These are phyloP conservation scores for Mycetomoellerius zeteki DNA, from an alignment of 1,140 invertebrate genomes.

Conservation along the genomic window DNA sequence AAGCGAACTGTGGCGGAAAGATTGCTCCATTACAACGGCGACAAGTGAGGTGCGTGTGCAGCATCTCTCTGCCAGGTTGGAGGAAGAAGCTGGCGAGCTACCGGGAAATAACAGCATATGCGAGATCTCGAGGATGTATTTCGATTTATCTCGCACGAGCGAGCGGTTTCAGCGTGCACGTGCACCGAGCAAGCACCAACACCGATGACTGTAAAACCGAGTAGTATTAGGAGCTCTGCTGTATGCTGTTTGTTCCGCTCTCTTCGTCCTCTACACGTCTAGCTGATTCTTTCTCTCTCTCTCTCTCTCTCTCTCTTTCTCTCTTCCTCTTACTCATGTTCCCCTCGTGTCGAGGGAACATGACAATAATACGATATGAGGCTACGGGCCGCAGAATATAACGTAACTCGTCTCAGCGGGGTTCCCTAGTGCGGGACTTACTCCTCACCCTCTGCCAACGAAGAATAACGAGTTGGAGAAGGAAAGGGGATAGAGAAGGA, in stretches of 20 bases:
- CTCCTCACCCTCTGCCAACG: conserved; percentile 11
- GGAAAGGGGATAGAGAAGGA: not conserved
- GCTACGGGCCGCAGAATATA: conserved; percentile 84
- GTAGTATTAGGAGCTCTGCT: conserved; percentile 23
- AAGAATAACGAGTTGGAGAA: conserved; percentile 36
- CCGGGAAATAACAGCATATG: conserved; percentile 57
- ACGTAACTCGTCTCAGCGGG: conserved; percentile 81
- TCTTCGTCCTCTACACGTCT: not conserved
- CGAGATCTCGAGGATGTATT: conserved; percentile 59
- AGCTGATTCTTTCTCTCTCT: conserved; percentile 37
- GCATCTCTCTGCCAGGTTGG: not conserved
- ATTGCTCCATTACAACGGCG: conserved; percentile 61
- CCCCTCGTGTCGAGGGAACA: conserved; percentile 81
- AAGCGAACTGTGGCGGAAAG: conserved; percentile 57
- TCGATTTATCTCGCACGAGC: conserved; percentile 60
- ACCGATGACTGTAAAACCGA: conserved; percentile 24
- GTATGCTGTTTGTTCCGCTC: conserved; percentile 32
- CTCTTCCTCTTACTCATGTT: conserved; percentile 58
- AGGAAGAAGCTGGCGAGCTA: conserved; percentile 12
- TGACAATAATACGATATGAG: conserved; percentile 85
- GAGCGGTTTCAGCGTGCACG: conserved; percentile 35
- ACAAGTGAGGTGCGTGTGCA: conserved; percentile 39
- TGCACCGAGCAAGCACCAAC: conserved; percentile 23
- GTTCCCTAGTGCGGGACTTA: conserved; percentile 67
- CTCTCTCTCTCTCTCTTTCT: conserved; percentile 56